Base-by-base conservation (phyloP, 2,888 invertebrate genomes). In the Netelia inedita region DNA sequence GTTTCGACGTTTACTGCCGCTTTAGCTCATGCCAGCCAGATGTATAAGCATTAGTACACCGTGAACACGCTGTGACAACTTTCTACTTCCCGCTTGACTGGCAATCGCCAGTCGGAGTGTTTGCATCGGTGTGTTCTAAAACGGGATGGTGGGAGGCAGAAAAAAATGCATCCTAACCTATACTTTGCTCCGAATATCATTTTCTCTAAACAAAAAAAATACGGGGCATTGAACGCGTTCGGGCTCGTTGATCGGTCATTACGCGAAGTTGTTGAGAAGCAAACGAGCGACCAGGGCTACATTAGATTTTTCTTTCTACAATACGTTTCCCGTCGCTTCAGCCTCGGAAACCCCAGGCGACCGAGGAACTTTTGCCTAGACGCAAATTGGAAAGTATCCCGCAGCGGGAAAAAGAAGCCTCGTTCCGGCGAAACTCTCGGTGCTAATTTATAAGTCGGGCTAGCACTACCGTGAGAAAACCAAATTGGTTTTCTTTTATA, bases 61-160 rank as follows among this genome's bases (percentile, higher is more conserved):
- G 46, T 57, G 55, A 84, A 79, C 57, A 50, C 72, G 57, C 71
- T 66, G 85, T 74, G 84, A 85, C 87, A 86, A 86, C 87, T 87
- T 87, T 87, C 87, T 87, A 85, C 87, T 87, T 87, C 72, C 82
- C 85, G 76, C 79, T 85, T 85, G 85, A 85, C 75, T 86, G 74
- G 76, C 73, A 65, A 68, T 53, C 46, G 50, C 79, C 53, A 53
- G 16, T 46, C 53, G 53, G 53, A 72, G 68, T 11, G 46, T 66
- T 28, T 16, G 28, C 19, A 43, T 14, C 21, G 69, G 23, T 53
- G 19, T 69, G 23, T 53, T 35, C 5, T 35, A 35, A 9, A 0
- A 6, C 19, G 21, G 14, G 65, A 19, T 41, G 53, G 11, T 14
- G 46, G 19, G 9, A 57, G 46, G 21, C 11, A 9, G 14, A 57